phyloP scores from a whole-genome alignment of 1,140 invertebrate genomes.

The Oryzaephilus surinamensis region DNA sequence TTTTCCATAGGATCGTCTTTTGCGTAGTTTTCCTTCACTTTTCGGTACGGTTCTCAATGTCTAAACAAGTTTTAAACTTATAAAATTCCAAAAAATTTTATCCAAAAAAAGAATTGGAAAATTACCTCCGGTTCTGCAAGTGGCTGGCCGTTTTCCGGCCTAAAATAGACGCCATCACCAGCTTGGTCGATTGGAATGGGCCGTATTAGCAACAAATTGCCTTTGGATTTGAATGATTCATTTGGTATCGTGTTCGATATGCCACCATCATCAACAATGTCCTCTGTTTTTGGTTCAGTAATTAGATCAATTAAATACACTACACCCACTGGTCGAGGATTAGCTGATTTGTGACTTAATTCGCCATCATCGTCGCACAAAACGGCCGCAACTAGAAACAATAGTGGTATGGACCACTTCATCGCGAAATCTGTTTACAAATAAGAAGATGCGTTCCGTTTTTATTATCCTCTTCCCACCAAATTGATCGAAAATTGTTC shows the following conservation, averaged over 20 bases:
- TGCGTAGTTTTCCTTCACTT: no score
- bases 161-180: constrained; percentile 10
- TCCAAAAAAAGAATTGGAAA: neutral
- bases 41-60: neutral
- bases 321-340: constrained; percentile 10
- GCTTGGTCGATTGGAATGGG: constrained; percentile 7
- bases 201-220: constrained; percentile 2
- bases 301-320: constrained; percentile 16
- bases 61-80: constrained; percentile 1
- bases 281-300: constrained; percentile 7
- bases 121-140: constrained; percentile 7
- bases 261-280: constrained; percentile 2
- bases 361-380: constrained; percentile 13
- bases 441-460: constrained; percentile 2
- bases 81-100: neutral
- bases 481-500: no score
- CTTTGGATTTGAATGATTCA: neutral
- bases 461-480: constrained; percentile 6
- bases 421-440: constrained; percentile 6
- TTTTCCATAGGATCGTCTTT: constrained; percentile 5
- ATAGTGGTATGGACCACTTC: constrained; percentile 6
- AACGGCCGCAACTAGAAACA: constrained; percentile 6
- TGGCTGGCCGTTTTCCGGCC: constrained; percentile 6
- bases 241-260: constrained; percentile 11
- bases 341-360: no score